Conservation (phyloP, 2,888 invertebrate species). For the Sipha maydis region DNA sequence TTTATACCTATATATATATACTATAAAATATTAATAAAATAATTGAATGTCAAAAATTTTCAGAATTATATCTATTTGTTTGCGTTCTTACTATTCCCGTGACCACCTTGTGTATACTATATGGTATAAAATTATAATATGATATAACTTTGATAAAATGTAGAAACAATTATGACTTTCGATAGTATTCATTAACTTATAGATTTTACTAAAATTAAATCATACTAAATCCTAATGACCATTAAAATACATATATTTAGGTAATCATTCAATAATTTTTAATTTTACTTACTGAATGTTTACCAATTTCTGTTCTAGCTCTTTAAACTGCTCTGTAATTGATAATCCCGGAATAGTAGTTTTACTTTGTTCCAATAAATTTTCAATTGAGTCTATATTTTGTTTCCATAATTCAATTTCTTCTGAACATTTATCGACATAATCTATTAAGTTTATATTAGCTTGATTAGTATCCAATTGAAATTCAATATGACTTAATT, state of each 20-base stretch:
- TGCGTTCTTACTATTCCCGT: too few species aligned
- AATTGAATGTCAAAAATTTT: too few species aligned
- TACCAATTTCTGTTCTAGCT: constrained; percentile 6
- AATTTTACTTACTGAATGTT: constrained; percentile 51
- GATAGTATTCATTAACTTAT: neutral
- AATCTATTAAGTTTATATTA: constrained; percentile 45
- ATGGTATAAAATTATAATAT: too few species aligned
- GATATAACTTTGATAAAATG: too few species aligned
- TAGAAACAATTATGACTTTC: neutral
- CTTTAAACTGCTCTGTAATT: constrained; percentile 34
- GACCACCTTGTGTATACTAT: too few species aligned
- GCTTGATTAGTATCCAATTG: constrained; percentile 58
- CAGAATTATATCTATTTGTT: too few species aligned
- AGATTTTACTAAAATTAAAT: neutral
- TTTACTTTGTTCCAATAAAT: constrained; percentile 50
- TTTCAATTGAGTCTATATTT: constrained; percentile 52
- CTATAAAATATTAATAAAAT: too few species aligned
- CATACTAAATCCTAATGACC: too few species aligned
- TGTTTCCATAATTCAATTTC: constrained; percentile 57
- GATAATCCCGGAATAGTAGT: constrained; percentile 47
- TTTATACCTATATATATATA: too few species aligned
- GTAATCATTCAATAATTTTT: neutral
- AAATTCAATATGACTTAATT: constrained; percentile 60
- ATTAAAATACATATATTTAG: too few species aligned
- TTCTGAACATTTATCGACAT: constrained; percentile 57